These are phyloP conservation scores for Plecturocebus donacophilus DNA, from an alignment of 2,113 vertebrate genomes.

Conservation along the genomic window DNA sequence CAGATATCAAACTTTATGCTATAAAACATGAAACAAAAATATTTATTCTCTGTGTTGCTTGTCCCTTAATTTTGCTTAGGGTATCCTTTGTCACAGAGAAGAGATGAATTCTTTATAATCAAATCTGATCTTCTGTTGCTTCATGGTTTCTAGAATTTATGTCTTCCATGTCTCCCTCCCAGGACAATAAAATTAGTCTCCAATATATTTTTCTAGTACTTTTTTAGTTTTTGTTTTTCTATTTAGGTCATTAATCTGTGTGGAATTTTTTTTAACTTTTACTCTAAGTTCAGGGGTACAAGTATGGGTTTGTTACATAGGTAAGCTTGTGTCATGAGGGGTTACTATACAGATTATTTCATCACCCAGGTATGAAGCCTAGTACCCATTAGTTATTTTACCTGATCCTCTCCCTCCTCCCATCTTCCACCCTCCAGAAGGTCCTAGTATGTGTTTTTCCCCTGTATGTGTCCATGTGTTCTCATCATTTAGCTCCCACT, in stretches of 20 bases:
- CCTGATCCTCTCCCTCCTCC: too few species aligned
- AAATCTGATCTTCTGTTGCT: not conserved
- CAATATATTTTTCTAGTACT: not conserved
- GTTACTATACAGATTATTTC: too few species aligned
- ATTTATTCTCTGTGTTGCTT: not conserved
- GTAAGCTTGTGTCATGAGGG: too few species aligned
- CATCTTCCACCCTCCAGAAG: too few species aligned
- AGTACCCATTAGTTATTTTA: too few species aligned
- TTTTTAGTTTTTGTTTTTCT: not conserved
- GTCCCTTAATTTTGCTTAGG: not conserved
- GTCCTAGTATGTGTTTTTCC: too few species aligned
- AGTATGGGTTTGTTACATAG: too few species aligned
- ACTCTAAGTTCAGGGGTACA: too few species aligned
- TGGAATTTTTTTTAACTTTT: not conserved
- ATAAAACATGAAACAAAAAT: not conserved
- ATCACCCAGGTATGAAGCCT: too few species aligned
- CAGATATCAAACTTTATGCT: slow-evolving; percentile 2
- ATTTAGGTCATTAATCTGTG: not conserved
- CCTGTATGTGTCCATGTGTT: too few species aligned
- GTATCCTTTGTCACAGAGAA: not conserved
- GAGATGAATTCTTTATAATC: not conserved
- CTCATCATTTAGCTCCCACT: too few species aligned
- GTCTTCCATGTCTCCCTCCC: not conserved
- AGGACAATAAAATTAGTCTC: slow-evolving; percentile 16
- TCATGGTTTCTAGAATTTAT: not conserved